A percentile compares a stretch with the other conserved stretches of the same genome.
Evolutionary conservation across 2,797 vertebrate genomes (phyloP).

Genomic region (Onychomys arenicola): DNA sequence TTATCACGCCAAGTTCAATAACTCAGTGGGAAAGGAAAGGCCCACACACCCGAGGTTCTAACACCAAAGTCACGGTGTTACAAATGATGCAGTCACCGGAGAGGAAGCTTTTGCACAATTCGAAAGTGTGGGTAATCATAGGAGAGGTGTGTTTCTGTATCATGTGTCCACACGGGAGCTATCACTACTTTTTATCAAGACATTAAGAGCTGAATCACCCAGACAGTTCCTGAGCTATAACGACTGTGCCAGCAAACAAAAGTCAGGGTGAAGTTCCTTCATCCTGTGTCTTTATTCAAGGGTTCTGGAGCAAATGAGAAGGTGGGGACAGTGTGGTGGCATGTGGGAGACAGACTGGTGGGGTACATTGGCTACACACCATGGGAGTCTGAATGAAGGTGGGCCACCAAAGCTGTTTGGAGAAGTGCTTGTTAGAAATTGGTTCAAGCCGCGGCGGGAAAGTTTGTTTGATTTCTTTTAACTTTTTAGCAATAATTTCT

Average conservation of each 20-base stretch:
- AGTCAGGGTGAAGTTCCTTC: background rate
- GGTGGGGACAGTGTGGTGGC: background rate
- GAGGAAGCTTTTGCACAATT: slow-evolving; percentile 70
- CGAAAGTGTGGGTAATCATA: slow-evolving; percentile 74
- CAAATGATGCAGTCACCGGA: slow-evolving; percentile 68
- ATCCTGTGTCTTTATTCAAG: background rate
- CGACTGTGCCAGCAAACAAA: background rate
- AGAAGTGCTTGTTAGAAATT: background rate
- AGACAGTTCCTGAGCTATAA: background rate
- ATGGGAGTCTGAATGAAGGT: background rate
- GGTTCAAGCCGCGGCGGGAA: background rate
- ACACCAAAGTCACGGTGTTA: background rate
- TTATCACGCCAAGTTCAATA: background rate
- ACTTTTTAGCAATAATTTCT: slow-evolving; percentile 4
- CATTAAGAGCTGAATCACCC: slow-evolving; percentile 54
- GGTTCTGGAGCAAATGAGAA: background rate
- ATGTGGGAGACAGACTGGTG: background rate
- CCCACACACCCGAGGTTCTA: background rate
- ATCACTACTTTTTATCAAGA: slow-evolving; percentile 60
- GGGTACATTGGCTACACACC: background rate
- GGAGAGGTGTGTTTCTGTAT: slow-evolving; percentile 68
- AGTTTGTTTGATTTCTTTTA: background rate
- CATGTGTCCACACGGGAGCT: slow-evolving; percentile 18
- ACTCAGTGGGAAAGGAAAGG: slow-evolving; percentile 1
- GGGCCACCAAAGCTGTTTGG: background rate